A percentile compares a stretch with the other conserved stretches of the same genome.
phyloP scores from a whole-genome alignment of 2,888 invertebrate genomes.

The Electrophaes corylata region DNA sequence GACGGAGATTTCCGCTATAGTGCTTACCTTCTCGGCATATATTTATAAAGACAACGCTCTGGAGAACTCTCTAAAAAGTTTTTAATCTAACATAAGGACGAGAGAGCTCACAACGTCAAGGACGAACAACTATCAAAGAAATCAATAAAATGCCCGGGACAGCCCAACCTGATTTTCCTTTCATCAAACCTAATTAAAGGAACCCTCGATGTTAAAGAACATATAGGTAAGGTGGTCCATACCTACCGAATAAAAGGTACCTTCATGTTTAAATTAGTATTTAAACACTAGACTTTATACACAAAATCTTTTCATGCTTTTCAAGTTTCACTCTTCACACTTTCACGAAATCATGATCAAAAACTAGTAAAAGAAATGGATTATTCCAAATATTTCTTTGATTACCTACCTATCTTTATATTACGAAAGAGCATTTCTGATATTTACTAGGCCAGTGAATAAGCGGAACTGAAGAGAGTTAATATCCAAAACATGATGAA shows the following conservation, averaged over 20 bases:
- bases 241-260: too few relatives aligned
- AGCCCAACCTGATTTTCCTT: background rate
- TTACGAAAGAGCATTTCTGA: background rate
- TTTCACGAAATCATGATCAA: too few relatives aligned
- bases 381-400: background rate
- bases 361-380: too few relatives aligned
- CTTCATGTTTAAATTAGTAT: too few relatives aligned
- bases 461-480: constrained; percentile 28
- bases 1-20: too few relatives aligned
- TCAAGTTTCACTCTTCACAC: too few relatives aligned
- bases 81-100: background rate
- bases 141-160: background rate
- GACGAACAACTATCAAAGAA: background rate
- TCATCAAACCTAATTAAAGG: background rate
- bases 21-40: too few relatives aligned
- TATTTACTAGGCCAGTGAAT: constrained; percentile 15
- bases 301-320: too few relatives aligned
- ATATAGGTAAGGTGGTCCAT: background rate
- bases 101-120: background rate
- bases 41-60: too few relatives aligned
- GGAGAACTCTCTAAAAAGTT: background rate
- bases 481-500: constrained; percentile 35
- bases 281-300: too few relatives aligned
- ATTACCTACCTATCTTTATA: background rate
- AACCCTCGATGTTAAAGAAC: background rate